These are phyloP conservation scores for Cyanistes caeruleus DNA, from an alignment of 2,113 vertebrate genomes.

Conservation along the genomic window DNA sequence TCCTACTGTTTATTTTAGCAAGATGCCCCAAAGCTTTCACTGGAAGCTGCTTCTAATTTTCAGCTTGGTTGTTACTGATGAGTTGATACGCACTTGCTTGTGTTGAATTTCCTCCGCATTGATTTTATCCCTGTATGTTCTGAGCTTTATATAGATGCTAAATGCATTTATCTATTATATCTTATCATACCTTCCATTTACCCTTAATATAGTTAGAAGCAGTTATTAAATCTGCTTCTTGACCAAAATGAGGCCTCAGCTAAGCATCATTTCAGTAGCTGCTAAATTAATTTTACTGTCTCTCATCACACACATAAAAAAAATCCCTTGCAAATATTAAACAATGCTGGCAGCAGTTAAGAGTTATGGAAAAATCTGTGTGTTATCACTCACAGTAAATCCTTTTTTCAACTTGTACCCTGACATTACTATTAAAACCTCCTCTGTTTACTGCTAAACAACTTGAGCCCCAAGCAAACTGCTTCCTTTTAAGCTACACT, in stretches of 20 bases:
- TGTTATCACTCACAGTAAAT: neutral
- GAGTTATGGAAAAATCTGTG: neutral
- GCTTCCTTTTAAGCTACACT: neutral
- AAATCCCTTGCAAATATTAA: neutral
- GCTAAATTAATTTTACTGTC: neutral
- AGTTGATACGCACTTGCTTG: neutral
- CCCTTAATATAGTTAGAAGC: neutral
- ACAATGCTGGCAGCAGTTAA: neutral
- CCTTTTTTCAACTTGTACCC: neutral
- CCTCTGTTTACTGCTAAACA: neutral
- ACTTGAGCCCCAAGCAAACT: neutral
- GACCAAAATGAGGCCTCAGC: neutral
- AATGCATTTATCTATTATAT: neutral
- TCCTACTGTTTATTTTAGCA: neutral
- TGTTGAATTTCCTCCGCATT: neutral
- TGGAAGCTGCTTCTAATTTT: neutral
- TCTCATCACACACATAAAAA: neutral
- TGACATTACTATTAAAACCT: neutral
- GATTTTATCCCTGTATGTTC: neutral
- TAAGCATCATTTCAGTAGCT: neutral
- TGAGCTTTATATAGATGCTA: neutral
- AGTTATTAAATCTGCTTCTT: neutral
- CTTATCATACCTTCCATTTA: neutral
- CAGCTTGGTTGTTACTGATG: neutral
- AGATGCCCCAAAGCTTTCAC: neutral